These are phyloP conservation scores for Hemicentrotus pulcherrimus DNA, from an alignment of 35 echinoderm and acorn worm species.

Conservation along the genomic window DNA sequence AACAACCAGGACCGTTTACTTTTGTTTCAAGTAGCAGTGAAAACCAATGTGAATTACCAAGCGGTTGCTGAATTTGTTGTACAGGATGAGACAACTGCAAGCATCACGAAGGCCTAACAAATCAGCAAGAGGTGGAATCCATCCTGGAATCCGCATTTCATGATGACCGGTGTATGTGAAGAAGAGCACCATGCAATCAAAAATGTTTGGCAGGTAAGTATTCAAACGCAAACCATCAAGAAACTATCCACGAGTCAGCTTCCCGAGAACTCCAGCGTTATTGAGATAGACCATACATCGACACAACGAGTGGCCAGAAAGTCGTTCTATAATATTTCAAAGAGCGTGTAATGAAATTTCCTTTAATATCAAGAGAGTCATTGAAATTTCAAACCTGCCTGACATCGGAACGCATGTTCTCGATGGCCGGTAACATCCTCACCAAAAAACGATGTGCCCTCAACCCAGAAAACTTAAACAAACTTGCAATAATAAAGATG, in stretches of 20 bases:
- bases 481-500: too few relatives aligned
- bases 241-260: too few relatives aligned
- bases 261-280: too few relatives aligned
- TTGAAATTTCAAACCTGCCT: too few relatives aligned
- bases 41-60: constrained; percentile 39
- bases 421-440: neutral
- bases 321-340: too few relatives aligned
- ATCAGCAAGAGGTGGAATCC: constrained; percentile 39
- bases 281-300: too few relatives aligned
- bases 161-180: constrained; percentile 45
- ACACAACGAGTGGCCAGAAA: too few relatives aligned
- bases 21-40: constrained; percentile 39
- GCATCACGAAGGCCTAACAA: constrained; percentile 37
- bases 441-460: neutral
- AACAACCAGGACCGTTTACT: constrained; percentile 2
- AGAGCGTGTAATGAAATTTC: too few relatives aligned
- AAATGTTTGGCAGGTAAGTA: constrained; percentile 41
- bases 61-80: constrained; percentile 34
- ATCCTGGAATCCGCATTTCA: neutral
- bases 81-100: constrained; percentile 14
- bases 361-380: too few relatives aligned
- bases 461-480: neutral
- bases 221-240: neutral
- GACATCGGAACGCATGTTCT: neutral
- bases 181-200: constrained; percentile 37